Conservation (phyloP, 2,113 vertebrate species). For the Cololabis saira region DNA sequence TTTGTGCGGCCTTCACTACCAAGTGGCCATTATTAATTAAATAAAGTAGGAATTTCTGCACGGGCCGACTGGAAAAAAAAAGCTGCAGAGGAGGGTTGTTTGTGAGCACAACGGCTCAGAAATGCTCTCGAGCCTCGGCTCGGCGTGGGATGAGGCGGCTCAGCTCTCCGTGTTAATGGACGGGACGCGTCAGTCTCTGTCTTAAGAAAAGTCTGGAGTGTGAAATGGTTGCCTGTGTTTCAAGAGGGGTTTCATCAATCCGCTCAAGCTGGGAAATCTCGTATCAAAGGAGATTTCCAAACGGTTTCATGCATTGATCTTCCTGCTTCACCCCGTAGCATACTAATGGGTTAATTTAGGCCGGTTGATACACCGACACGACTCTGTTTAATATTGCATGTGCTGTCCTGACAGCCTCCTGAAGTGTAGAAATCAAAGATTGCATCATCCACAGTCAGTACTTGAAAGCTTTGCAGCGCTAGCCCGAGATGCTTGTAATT, state of each 20-base stretch:
- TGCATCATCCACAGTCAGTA: constrained; percentile 66
- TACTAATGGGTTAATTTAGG: constrained; percentile 79
- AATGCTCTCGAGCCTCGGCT: neutral
- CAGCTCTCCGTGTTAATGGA: constrained; percentile 32
- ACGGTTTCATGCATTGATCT: constrained; percentile 80
- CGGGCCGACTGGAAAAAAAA: neutral
- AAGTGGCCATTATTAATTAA: constrained; percentile 16
- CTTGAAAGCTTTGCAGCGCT: constrained; percentile 59
- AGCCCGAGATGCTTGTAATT: constrained; percentile 48
- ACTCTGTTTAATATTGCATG: constrained; percentile 73
- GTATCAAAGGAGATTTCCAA: constrained; percentile 82
- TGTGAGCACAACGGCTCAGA: neutral
- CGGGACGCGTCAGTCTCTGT: constrained; percentile 34
- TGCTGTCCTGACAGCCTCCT: constrained; percentile 64
- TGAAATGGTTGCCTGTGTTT: constrained; percentile 78
- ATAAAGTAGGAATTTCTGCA: neutral
- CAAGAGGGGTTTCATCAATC: constrained; percentile 80
- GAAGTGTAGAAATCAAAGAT: constrained; percentile 73
- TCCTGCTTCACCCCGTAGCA: constrained; percentile 58
- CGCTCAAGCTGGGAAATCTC: constrained; percentile 77
- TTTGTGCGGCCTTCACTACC: constrained; percentile 21
- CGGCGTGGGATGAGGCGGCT: too few relatives aligned
- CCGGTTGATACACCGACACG: constrained; percentile 68
- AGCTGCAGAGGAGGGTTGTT: neutral
- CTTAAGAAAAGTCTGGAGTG: constrained; percentile 64